Evolutionary conservation across 2,797 vertebrate genomes (phyloP).

Genomic region (Danio albolineatus): DNA sequence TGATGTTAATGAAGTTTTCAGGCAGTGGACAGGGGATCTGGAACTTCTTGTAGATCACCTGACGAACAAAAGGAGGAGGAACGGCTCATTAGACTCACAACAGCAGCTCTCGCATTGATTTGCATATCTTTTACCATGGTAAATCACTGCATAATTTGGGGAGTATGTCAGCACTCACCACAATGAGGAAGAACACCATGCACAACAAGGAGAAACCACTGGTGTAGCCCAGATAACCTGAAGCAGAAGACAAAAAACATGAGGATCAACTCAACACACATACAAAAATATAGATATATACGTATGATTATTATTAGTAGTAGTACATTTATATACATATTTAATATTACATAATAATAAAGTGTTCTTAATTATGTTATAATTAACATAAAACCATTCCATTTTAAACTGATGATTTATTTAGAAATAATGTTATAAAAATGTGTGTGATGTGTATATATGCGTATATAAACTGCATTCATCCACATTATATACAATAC

Average conservation of each 20-base stretch:
- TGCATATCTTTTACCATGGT: neutral
- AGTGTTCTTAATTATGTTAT: too few relatives aligned
- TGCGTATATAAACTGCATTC: neutral
- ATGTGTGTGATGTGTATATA: neutral
- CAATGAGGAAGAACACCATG: conserved; percentile 97
- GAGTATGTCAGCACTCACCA: conserved; percentile 83
- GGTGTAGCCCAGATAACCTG: conserved; percentile 97
- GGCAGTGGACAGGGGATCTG: conserved; percentile 87
- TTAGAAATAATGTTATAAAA: too few relatives aligned
- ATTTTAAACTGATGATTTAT: neutral
- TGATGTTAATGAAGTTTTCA: conserved; percentile 55
- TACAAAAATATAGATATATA: neutral
- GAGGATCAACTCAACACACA: neutral
- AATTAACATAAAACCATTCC: neutral
- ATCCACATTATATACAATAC: neutral
- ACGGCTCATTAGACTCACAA: neutral
- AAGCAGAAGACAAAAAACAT: neutral
- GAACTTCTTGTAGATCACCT: conserved; percentile 99
- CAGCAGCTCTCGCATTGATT: neutral
- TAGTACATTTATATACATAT: neutral
- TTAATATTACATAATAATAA: neutral
- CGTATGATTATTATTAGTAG: too few relatives aligned
- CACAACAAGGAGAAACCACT: conserved; percentile 96
- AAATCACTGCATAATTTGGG: neutral
- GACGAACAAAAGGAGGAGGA: conserved; percentile 44